Percentiles rank a stretch among this genome's conserved stretches.
Evolutionary conservation across 2,113 vertebrate species (phyloP).

Genomic region (Brachyhypopomus occidentalis): DNA sequence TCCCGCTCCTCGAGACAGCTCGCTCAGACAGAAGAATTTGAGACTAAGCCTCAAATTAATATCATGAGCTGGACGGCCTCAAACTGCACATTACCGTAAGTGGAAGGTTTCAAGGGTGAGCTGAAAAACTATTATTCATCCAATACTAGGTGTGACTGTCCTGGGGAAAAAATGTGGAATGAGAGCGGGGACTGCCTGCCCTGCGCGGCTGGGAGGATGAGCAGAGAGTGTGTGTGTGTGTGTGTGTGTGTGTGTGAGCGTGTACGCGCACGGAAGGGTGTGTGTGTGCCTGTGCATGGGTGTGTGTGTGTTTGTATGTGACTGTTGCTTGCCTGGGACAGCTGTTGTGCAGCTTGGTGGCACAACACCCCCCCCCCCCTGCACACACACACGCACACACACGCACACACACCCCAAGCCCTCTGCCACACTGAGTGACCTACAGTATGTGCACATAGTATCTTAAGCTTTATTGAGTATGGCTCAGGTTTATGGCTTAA

Average conservation of each 20-base stretch:
- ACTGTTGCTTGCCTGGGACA: background rate
- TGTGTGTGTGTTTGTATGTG: conserved; percentile 13
- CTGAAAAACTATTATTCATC: conserved; percentile 60
- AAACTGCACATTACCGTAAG: conserved; percentile 58
- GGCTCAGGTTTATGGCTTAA: conserved; percentile 65
- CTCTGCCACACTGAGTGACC: background rate
- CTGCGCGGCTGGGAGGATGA: conserved; percentile 25
- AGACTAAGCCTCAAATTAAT: conserved; percentile 59
- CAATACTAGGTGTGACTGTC: conserved; percentile 56
- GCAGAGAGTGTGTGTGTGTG: conserved; percentile 3
- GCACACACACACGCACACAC: conserved; percentile 5
- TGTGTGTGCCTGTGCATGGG: no score
- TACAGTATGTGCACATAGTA: conserved; percentile 16
- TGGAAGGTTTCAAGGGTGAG: conserved; percentile 63
- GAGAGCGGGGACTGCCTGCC: conserved; percentile 33
- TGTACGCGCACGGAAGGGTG: background rate
- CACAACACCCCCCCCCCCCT: background rate
- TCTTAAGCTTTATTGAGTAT: conserved; percentile 62
- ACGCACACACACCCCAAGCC: background rate
- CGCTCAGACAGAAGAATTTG: conserved; percentile 54
- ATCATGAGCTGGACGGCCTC: conserved; percentile 48
- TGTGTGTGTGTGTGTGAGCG: conserved; percentile 10
- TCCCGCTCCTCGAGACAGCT: conserved; percentile 26
- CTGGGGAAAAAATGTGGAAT: conserved; percentile 50
- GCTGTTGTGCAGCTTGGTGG: background rate